Percentiles rank a stretch among this genome's conserved stretches.
phyloP scores from a whole-genome alignment of 2,113 vertebrate genomes.

The Xenopus borealis region DNA sequence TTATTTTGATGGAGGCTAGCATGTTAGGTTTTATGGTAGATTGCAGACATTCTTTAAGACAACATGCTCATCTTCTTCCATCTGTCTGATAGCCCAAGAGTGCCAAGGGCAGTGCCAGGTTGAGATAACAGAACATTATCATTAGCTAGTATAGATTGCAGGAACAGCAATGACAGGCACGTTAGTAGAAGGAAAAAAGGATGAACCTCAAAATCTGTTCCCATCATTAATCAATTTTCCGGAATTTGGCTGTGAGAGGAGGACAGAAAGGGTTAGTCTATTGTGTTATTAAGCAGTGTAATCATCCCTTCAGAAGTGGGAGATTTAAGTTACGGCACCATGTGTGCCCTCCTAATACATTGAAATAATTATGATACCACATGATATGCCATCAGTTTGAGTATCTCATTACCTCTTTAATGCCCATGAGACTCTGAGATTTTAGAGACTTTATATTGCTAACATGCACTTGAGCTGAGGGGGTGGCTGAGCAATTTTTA shows the following conservation, averaged over 20 bases:
- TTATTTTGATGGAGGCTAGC: constrained; percentile 38
- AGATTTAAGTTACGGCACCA: constrained; percentile 20
- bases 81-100: constrained; percentile 41
- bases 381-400: not conserved
- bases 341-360: constrained; percentile 24
- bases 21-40: constrained; percentile 18
- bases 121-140: constrained; percentile 33
- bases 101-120: constrained; percentile 41
- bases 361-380: not conserved
- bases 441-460: not conserved
- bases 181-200: constrained; percentile 27
- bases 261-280: constrained; percentile 15
- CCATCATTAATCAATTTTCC: constrained; percentile 35
- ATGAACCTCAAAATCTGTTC: constrained; percentile 44
- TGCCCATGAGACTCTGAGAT: constrained; percentile 19
- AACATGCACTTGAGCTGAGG: no score
- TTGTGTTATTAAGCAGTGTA: constrained; percentile 24
- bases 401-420: constrained; percentile 13
- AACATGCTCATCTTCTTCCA: constrained; percentile 40
- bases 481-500: no score
- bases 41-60: constrained; percentile 44
- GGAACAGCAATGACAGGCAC: constrained; percentile 36
- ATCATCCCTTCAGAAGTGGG: constrained; percentile 26
- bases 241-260: constrained; percentile 23
- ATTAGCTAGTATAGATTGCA: constrained; percentile 35